A percentile compares a stretch with the other conserved stretches of the same genome.
Conservation (phyloP, 2,113 vertebrate species). For the Stigmatopora nigra region DNA sequence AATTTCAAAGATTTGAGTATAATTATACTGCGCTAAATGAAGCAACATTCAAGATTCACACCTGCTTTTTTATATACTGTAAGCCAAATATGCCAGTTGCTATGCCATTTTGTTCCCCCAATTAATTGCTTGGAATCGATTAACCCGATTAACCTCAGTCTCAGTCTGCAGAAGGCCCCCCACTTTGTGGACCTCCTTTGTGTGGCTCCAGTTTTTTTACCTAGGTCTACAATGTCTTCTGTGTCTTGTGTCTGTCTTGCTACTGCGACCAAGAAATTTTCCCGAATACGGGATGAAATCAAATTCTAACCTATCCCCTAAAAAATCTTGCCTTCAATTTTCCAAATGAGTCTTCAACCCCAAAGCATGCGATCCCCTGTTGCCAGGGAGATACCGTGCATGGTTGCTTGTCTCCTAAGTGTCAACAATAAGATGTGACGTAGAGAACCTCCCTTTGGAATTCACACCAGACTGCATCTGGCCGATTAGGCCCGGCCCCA, state of each 20-base stretch:
- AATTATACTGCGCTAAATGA: neutral
- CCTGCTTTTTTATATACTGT: neutral
- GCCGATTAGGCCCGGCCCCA: neutral
- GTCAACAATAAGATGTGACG: conserved; percentile 6
- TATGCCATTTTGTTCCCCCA: neutral
- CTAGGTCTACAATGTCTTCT: too few relatives aligned
- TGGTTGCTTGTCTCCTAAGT: neutral
- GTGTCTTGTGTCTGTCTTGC: too few relatives aligned
- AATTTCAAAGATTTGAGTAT: neutral
- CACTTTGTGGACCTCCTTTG: too few relatives aligned
- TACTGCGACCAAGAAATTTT: too few relatives aligned
- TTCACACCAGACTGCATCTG: conserved; percentile 17
- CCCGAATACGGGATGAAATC: too few relatives aligned
- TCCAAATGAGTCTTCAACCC: neutral
- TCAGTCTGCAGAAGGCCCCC: too few relatives aligned
- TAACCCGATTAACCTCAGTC: neutral
- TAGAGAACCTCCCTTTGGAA: conserved; percentile 25
- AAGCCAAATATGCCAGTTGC: neutral
- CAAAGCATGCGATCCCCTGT: neutral
- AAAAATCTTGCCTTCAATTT: neutral
- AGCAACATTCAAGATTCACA: neutral
- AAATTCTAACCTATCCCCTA: too few relatives aligned
- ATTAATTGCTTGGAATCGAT: neutral
- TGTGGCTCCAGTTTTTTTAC: too few relatives aligned
- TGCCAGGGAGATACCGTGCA: conserved; percentile 6